Conservation (phyloP, 2,888 invertebrate species). For the Linnaemya vulpina region DNA sequence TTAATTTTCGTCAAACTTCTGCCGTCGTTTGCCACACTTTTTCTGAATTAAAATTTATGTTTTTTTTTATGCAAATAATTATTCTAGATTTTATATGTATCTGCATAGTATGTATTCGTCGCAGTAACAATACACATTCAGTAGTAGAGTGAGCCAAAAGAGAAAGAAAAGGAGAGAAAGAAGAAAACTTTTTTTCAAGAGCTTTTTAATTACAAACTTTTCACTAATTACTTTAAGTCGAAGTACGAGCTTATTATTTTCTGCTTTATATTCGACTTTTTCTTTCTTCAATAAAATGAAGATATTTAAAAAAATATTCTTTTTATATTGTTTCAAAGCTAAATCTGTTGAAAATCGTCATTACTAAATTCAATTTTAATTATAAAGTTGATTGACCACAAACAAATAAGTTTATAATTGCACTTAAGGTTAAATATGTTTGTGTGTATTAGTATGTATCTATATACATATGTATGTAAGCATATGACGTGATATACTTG, state of each 20-base stretch:
- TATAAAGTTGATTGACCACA: slow-evolving; percentile 63
- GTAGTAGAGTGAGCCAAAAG: background rate
- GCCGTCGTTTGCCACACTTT: background rate
- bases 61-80: slow-evolving; percentile 11
- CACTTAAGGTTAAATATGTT: slow-evolving; percentile 32
- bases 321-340: slow-evolving; percentile 36
- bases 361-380: slow-evolving; percentile 41
- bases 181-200: slow-evolving; percentile 42
- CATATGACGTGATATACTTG: background rate
- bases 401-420: slow-evolving; percentile 36
- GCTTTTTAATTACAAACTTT: slow-evolving; percentile 63
- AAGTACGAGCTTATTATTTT: slow-evolving; percentile 34
- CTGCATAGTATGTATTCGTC: slow-evolving; percentile 18
- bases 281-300: slow-evolving; percentile 26
- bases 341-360: slow-evolving; percentile 50
- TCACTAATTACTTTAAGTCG: slow-evolving; percentile 60
- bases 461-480: background rate
- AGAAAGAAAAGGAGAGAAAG: background rate
- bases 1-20: slow-evolving; percentile 29
- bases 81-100: slow-evolving; percentile 1
- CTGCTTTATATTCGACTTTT: slow-evolving; percentile 31
- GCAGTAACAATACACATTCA: slow-evolving; percentile 1
- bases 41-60: background rate
- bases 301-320: background rate
- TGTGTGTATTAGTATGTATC: background rate